phyloP scores from a whole-genome alignment of 2,113 vertebrate genomes.

The Lucifuga dentata region DNA sequence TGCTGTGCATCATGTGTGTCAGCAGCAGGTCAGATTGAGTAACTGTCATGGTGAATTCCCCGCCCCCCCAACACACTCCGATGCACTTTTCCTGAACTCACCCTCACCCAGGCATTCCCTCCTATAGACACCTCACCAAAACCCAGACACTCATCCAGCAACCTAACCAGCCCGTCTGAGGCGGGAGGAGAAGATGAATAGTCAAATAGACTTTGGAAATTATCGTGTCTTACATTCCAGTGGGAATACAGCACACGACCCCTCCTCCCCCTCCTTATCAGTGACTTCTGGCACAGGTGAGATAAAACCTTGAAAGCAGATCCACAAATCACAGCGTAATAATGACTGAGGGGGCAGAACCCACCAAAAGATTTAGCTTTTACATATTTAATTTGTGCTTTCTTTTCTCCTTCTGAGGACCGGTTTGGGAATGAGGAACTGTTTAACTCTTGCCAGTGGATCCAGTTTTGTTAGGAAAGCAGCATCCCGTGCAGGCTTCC shows the following conservation, averaged over 20 bases:
- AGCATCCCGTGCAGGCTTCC: constrained; percentile 70
- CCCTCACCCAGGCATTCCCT: constrained; percentile 59
- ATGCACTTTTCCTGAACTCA: constrained; percentile 73
- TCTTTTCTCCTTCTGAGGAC: constrained; percentile 15
- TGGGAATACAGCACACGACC: constrained; percentile 38
- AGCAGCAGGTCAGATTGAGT: too few relatives aligned
- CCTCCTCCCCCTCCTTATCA: constrained; percentile 66
- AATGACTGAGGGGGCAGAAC: constrained; percentile 59
- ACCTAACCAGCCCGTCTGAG: constrained; percentile 48
- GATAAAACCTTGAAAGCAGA: constrained; percentile 69
- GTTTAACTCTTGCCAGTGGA: constrained; percentile 69
- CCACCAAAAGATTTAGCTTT: constrained; percentile 51
- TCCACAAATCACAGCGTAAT: constrained; percentile 77
- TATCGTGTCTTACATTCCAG: constrained; percentile 72
- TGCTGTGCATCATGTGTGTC: too few relatives aligned
- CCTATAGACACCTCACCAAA: constrained; percentile 44
- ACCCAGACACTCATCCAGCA: constrained; percentile 59
- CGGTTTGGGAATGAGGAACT: constrained; percentile 67
- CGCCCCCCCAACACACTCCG: constrained; percentile 15
- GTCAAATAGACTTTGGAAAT: constrained; percentile 60
- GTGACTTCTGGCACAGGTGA: constrained; percentile 68
- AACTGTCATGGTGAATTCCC: too few relatives aligned
- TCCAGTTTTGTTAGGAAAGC: constrained; percentile 71
- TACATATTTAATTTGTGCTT: constrained; percentile 33
- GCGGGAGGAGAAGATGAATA: constrained; percentile 68